These are phyloP conservation scores for Clarias pachynema DNA, from an alignment of 2,797 vertebrate species.

Conservation along the genomic window DNA sequence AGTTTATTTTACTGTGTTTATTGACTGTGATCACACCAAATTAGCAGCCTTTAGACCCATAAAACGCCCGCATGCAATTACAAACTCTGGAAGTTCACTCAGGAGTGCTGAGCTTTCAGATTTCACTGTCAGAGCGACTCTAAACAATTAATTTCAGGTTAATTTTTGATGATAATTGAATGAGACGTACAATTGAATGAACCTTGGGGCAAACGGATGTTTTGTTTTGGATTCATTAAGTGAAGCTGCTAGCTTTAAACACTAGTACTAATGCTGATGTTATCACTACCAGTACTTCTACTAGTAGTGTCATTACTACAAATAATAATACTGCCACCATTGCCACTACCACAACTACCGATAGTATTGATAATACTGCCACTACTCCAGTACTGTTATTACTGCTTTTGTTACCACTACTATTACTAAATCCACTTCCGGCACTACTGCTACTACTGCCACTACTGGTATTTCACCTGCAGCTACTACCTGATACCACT, in stretches of 20 bases:
- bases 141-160: constrained; percentile 34
- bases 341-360: too few relatives aligned
- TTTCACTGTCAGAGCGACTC: neutral
- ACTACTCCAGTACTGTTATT: too few relatives aligned
- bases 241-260: neutral
- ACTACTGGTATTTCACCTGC: too few relatives aligned
- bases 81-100: constrained; percentile 14
- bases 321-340: neutral
- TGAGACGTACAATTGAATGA: neutral
- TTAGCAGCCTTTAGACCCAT: constrained; percentile 47
- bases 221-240: neutral
- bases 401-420: too few relatives aligned
- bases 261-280: neutral
- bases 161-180: neutral
- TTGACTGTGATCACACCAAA: constrained; percentile 29
- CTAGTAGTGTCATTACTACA: too few relatives aligned
- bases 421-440: neutral
- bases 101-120: constrained; percentile 31
- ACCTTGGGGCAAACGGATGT: neutral
- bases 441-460: too few relatives aligned
- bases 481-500: too few relatives aligned
- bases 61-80: constrained; percentile 40
- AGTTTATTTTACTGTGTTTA: neutral
- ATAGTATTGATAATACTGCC: too few relatives aligned
- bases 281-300: too few relatives aligned